Conservation (phyloP, 2,113 vertebrate genomes). For the Neodontobutis hainanensis region DNA sequence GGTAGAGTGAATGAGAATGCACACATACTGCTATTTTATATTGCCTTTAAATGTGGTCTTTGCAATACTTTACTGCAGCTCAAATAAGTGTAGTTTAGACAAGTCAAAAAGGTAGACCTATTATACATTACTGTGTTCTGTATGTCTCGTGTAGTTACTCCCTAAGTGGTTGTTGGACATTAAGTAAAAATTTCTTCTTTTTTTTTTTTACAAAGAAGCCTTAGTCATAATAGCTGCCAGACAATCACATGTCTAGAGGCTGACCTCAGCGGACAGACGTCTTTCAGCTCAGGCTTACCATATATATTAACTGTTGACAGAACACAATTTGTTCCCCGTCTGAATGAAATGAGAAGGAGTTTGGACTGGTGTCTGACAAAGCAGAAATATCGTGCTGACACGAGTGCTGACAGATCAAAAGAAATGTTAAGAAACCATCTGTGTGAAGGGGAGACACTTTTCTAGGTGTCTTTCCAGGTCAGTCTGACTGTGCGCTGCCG, state of each 20-base stretch:
- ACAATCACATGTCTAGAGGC: neutral
- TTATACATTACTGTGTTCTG: neutral
- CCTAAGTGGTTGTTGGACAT: slow-evolving; percentile 3
- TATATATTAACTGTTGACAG: neutral
- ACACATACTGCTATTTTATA: too few relatives aligned
- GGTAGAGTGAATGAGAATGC: neutral
- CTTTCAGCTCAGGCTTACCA: neutral
- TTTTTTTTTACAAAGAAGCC: slow-evolving; percentile 2
- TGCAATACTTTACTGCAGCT: neutral
- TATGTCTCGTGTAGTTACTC: slow-evolving; percentile 14
- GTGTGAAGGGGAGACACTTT: slow-evolving; percentile 21
- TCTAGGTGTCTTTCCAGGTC: slow-evolving; percentile 11
- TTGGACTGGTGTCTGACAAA: slow-evolving; percentile 46
- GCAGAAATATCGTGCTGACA: slow-evolving; percentile 64
- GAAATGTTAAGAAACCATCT: slow-evolving; percentile 44
- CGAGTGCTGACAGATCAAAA: slow-evolving; percentile 30
- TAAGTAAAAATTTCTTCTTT: slow-evolving; percentile 19
- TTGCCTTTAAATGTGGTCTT: neutral
- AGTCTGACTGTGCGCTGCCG: slow-evolving; percentile 1
- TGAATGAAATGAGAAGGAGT: slow-evolving; percentile 3
- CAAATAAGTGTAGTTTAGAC: slow-evolving; percentile 2
- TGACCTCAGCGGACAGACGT: neutral
- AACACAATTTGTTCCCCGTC: neutral
- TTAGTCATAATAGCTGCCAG: slow-evolving; percentile 1
- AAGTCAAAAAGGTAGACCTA: neutral